A percentile compares a stretch with the other conserved stretches of the same genome.
Evolutionary conservation across 2,113 vertebrate species (phyloP).

Genomic region (Pelvicachromis taeniatus): DNA sequence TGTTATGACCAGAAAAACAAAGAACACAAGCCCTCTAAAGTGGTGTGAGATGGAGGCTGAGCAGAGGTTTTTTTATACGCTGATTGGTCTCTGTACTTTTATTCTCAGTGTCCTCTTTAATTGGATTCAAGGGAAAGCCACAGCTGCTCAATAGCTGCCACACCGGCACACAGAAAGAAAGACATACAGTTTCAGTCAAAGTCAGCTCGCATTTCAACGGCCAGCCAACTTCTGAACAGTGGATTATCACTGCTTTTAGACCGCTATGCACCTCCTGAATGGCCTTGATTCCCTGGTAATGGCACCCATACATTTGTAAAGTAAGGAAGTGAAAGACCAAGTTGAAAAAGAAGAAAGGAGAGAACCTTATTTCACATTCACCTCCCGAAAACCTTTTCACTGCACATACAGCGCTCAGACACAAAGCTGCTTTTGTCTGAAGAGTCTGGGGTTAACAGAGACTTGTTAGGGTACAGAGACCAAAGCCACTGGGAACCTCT

Average conservation of each 20-base stretch:
- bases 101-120: neutral
- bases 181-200: slow-evolving; percentile 27
- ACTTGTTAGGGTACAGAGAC: slow-evolving; percentile 24
- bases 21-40: neutral
- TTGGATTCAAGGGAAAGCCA: slow-evolving; percentile 34
- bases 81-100: slow-evolving; percentile 11
- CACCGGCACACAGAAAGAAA: slow-evolving; percentile 10
- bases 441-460: slow-evolving; percentile 44
- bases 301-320: slow-evolving; percentile 52
- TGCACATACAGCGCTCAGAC: slow-evolving; percentile 22
- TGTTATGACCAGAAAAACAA: neutral
- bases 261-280: slow-evolving; percentile 50
- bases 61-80: neutral
- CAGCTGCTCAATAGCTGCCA: slow-evolving; percentile 35
- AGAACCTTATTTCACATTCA: slow-evolving; percentile 63
- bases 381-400: slow-evolving; percentile 59
- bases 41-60: neutral
- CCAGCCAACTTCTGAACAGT: slow-evolving; percentile 49
- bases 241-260: slow-evolving; percentile 60
- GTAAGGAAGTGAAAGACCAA: slow-evolving; percentile 49
- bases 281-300: slow-evolving; percentile 44
- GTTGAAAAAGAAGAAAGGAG: slow-evolving; percentile 39
- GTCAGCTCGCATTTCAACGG: slow-evolving; percentile 44
- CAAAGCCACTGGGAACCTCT: slow-evolving; percentile 11
- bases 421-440: slow-evolving; percentile 64